Percentiles rank a stretch among this genome's conserved stretches.
Evolutionary conservation across 2,113 vertebrate species (phyloP).

Genomic region (Phalacrocorax brasilianus): DNA sequence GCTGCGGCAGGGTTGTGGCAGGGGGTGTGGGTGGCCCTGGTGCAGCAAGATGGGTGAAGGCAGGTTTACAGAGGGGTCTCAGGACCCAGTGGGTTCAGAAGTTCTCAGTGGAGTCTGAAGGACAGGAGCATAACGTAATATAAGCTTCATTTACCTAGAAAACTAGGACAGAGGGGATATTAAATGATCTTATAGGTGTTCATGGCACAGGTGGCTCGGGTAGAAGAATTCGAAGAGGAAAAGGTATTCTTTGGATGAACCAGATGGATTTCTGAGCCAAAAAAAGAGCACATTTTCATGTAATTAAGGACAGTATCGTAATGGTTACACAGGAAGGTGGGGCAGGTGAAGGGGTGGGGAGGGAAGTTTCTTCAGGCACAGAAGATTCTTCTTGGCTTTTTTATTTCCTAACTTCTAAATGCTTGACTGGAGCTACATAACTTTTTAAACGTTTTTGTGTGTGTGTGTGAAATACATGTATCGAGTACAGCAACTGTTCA

Average conservation of each 20-base stretch:
- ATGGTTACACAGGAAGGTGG: background rate
- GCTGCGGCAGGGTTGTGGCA: background rate
- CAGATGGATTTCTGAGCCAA: background rate
- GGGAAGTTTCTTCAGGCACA: background rate
- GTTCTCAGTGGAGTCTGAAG: background rate
- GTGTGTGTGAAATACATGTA: constrained; percentile 17
- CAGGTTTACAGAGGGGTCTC: background rate
- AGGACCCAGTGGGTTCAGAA: background rate
- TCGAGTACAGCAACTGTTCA: constrained; percentile 42
- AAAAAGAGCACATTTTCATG: background rate
- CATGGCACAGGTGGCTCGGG: background rate
- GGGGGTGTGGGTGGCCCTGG: background rate
- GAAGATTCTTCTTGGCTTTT: background rate
- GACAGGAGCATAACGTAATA: background rate
- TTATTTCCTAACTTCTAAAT: constrained; percentile 15
- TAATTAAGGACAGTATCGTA: background rate
- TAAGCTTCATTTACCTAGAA: background rate
- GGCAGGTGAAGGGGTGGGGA: no score
- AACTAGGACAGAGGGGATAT: background rate
- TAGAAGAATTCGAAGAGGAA: background rate
- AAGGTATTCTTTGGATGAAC: background rate
- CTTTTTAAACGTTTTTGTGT: constrained; percentile 30
- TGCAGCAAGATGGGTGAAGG: background rate
- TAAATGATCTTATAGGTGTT: background rate
- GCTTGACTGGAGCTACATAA: constrained; percentile 25